Percentiles rank a stretch among this genome's conserved stretches.
Evolutionary conservation across 2,888 invertebrate genomes (phyloP).

Genomic region (Malthinus flaveolus): DNA sequence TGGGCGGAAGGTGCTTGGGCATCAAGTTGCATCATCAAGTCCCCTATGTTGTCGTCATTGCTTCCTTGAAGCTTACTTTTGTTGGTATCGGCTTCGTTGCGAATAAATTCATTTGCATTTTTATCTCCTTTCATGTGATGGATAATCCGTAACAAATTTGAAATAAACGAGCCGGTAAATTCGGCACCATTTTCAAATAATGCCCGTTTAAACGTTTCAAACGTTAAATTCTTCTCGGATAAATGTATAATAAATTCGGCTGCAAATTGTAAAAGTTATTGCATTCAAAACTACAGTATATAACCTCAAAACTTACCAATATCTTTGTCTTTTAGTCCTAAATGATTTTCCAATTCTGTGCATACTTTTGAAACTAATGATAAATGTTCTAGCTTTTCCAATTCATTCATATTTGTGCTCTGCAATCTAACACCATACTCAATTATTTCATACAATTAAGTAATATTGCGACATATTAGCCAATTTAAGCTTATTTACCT

Average conservation of each 20-base stretch:
- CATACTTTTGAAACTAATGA: conserved; percentile 4
- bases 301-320: background rate
- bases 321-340: background rate
- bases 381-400: conserved; percentile 3
- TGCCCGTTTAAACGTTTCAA: background rate
- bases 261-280: background rate
- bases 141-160: background rate
- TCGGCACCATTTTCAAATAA: conserved; percentile 6
- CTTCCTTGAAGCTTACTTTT: conserved; percentile 39
- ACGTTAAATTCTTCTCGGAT: background rate
- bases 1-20: conserved; percentile 73
- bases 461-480: no score
- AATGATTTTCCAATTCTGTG: background rate
- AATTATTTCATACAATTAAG: no score
- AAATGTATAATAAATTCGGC: conserved; percentile 2
- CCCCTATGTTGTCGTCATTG: conserved; percentile 60
- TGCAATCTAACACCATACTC: no score
- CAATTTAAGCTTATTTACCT: no score
- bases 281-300: background rate
- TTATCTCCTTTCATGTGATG: conserved; percentile 81
- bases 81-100: conserved; percentile 47
- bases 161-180: background rate
- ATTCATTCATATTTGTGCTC: background rate
- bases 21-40: conserved; percentile 84
- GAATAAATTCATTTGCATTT: conserved; percentile 49